These are phyloP conservation scores for Sardinella longiceps DNA, from an alignment of 2,797 vertebrate genomes.

Conservation along the genomic window DNA sequence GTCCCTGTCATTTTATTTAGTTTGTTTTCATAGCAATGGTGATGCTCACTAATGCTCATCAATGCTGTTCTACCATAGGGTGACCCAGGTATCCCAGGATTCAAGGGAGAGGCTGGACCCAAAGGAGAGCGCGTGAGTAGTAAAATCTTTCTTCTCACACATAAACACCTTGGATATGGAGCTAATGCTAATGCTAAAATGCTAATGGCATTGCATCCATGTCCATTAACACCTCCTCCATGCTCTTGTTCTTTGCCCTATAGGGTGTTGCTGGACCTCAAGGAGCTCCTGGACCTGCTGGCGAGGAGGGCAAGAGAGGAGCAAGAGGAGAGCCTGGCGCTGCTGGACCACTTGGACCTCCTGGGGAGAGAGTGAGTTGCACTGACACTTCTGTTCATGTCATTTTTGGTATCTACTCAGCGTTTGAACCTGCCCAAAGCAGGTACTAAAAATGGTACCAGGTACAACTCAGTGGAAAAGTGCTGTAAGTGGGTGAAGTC, in stretches of 20 bases:
- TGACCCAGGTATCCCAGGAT: conserved; percentile 87
- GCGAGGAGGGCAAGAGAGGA: conserved; percentile 95
- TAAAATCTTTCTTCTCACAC: background rate
- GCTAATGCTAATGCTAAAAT: background rate
- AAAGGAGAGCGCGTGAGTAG: conserved; percentile 80
- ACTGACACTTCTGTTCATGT: too few species aligned
- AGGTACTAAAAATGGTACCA: too few species aligned
- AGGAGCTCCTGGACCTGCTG: conserved; percentile 86
- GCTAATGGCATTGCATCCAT: too few species aligned
- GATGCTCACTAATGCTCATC: background rate
- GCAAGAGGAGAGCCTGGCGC: conserved; percentile 89
- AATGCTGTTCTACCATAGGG: conserved; percentile 70
- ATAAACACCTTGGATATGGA: background rate
- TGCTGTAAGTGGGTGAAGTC: too few species aligned
- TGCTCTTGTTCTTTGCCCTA: background rate
- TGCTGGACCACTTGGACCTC: conserved; percentile 86
- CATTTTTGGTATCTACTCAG: too few species aligned
- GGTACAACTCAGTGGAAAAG: too few species aligned
- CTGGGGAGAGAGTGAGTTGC: conserved; percentile 92
- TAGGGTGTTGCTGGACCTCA: conserved; percentile 90
- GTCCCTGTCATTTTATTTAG: background rate
- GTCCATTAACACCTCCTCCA: background rate
- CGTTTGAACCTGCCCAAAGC: too few species aligned
- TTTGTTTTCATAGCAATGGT: background rate
- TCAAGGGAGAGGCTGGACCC: conserved; percentile 93